A percentile compares a stretch with the other conserved stretches of the same genome.
Evolutionary conservation across 2,888 invertebrate genomes (phyloP).

Genomic region (Lasius fuliginosus): DNA sequence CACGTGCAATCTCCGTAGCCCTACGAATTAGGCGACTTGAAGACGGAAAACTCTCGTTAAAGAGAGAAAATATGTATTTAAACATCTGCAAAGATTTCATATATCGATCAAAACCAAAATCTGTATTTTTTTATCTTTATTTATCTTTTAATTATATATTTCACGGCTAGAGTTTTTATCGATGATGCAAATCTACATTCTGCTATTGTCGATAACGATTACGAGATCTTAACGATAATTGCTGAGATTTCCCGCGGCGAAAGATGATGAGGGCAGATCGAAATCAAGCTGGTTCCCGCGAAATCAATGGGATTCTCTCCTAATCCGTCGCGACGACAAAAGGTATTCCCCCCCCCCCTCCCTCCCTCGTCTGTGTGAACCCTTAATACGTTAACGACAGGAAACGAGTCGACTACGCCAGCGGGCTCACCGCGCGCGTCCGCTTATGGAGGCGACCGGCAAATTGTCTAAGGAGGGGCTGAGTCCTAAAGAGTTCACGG

Average conservation of each 20-base stretch:
- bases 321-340: constrained; percentile 54
- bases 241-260: not conserved
- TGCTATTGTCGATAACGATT: not conserved
- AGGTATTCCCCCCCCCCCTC: constrained; percentile 44
- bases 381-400: constrained; percentile 80
- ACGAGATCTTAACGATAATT: constrained; percentile 6
- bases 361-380: constrained; percentile 70
- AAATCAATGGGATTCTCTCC: constrained; percentile 55
- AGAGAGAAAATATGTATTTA: not conserved
- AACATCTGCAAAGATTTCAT: not conserved
- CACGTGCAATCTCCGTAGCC: constrained; percentile 25
- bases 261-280: not conserved
- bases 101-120: not conserved
- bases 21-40: not conserved
- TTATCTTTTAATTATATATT: not conserved
- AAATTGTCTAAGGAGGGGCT: constrained; percentile 77
- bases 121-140: not conserved
- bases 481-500: constrained; percentile 75
- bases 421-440: constrained; percentile 62
- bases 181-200: not conserved
- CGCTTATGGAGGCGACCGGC: constrained; percentile 76
- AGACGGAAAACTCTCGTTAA: not conserved
- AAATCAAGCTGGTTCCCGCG: constrained; percentile 46
- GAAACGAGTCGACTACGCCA: constrained; percentile 75
- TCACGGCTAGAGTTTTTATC: not conserved